Conservation (phyloP, 2,113 vertebrate species). For the Cercopithecus mona region DNA sequence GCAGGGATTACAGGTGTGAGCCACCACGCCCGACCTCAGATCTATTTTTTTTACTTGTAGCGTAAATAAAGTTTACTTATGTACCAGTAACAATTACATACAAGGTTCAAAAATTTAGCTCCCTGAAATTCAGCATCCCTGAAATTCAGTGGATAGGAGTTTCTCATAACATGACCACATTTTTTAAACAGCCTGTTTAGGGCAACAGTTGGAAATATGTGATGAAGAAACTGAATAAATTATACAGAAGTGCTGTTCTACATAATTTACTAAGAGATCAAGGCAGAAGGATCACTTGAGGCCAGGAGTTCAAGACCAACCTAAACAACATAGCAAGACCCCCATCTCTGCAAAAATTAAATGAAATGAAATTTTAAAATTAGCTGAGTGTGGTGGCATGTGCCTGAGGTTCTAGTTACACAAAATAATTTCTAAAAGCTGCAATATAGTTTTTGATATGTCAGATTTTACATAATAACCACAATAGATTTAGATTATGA, state of each 20-base stretch:
- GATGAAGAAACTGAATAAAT: neutral
- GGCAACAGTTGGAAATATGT: neutral
- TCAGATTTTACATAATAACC: too few species aligned
- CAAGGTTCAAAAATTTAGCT: neutral
- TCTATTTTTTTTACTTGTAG: neutral
- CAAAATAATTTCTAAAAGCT: too few species aligned
- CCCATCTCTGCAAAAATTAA: too few species aligned
- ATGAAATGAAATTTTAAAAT: too few species aligned
- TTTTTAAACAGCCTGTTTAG: neutral
- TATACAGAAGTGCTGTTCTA: neutral
- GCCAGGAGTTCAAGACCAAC: too few species aligned
- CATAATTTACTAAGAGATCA: neutral
- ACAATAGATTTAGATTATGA: too few species aligned
- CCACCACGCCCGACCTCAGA: neutral
- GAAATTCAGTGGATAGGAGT: neutral
- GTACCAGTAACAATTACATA: neutral
- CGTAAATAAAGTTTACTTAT: neutral
- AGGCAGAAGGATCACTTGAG: too few species aligned
- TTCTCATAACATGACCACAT: neutral
- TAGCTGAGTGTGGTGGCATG: too few species aligned
- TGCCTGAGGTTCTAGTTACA: too few species aligned
- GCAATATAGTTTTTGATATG: too few species aligned
- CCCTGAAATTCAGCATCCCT: neutral
- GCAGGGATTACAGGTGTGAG: too few species aligned
- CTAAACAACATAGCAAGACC: too few species aligned